phyloP scores from a whole-genome alignment of 2,888 invertebrate genomes.

The Gryllus longicercus region DNA sequence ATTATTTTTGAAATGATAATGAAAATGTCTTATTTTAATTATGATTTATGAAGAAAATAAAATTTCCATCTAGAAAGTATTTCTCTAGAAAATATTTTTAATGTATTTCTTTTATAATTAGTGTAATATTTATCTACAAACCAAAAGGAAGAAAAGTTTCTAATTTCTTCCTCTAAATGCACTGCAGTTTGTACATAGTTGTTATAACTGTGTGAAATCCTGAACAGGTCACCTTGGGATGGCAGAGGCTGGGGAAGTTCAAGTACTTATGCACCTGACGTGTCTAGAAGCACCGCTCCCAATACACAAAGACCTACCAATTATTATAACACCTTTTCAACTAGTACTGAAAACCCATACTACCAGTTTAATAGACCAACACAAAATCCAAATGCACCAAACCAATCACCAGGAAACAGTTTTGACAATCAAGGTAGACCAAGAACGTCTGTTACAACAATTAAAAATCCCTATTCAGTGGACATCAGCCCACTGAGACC shows the following conservation, averaged over 20 bases:
- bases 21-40: no score
- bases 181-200: not conserved
- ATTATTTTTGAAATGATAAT: no score
- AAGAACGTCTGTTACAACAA: constrained; percentile 32
- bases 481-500: constrained; percentile 38
- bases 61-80: no score
- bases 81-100: no score
- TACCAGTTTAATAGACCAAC: not conserved
- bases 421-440: not conserved
- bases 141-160: no score
- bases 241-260: constrained; percentile 26
- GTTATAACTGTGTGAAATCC: not conserved
- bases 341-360: not conserved
- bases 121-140: no score
- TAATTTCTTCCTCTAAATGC: not conserved
- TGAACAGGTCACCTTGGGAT: constrained; percentile 30
- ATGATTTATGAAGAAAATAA: no score
- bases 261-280: constrained; percentile 7
- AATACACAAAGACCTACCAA: constrained; percentile 11
- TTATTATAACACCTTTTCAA: not conserved
- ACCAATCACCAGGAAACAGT: not conserved
- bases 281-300: not conserved
- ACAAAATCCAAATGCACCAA: constrained; percentile 12
- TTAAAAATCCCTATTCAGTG: constrained; percentile 39
- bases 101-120: no score